Evolutionary conservation across 2,888 invertebrate species (phyloP).

Genomic region (Amphipoea lucens): DNA sequence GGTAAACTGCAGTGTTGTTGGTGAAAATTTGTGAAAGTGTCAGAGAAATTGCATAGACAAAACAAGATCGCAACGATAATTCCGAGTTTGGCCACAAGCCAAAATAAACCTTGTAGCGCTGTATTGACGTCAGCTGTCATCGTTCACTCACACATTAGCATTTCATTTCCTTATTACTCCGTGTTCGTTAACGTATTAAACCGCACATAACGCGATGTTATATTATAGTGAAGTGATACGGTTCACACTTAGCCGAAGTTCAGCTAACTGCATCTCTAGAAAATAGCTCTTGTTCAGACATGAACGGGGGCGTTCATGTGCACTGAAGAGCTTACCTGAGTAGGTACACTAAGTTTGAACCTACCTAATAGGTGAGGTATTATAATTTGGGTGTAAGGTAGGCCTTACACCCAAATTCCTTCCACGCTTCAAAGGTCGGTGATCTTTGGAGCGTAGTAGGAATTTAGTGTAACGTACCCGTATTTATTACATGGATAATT

Average conservation of each 20-base stretch:
- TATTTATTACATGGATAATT: neutral
- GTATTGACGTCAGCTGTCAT: neutral
- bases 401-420: neutral
- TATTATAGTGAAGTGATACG: neutral
- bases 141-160: neutral
- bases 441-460: neutral
- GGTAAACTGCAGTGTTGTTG: neutral
- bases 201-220: slow-evolving; percentile 7
- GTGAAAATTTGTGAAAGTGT: neutral
- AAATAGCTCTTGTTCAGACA: neutral
- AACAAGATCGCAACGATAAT: neutral
- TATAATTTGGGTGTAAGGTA: too few relatives aligned
- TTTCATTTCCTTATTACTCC: slow-evolving; percentile 12
- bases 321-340: neutral
- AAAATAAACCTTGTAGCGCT: neutral
- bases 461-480: neutral
- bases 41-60: neutral
- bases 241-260: neutral
- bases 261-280: neutral
- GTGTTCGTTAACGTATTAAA: neutral
- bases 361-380: too few relatives aligned
- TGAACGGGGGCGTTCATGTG: neutral
- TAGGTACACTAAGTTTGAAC: neutral
- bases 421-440: neutral
- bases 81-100: neutral